Base-by-base conservation (phyloP, 1,140 invertebrate genomes). In the Psilanteris sp. region DNA sequence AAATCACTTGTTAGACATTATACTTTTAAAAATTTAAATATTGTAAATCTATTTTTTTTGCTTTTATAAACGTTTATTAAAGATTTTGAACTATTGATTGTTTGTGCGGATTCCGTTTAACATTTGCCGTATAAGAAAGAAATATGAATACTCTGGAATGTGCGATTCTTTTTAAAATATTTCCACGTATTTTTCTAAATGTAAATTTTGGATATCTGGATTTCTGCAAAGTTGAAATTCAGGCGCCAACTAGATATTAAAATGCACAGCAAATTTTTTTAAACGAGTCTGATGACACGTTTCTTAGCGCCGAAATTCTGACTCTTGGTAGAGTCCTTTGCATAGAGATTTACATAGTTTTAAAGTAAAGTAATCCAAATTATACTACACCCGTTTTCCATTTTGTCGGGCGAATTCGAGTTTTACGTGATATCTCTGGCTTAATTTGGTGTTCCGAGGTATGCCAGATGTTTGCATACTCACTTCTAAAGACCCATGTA, bases 371-470 rank as follows among this genome's bases (percentile, higher is more conserved):
- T 39, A 61, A 48, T 61, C 24, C 32, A 39, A 61, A 61, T 48
- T 48, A 61, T 48, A 48, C 43, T 24, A 32, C 20, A 41, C 44
- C 29, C 10, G 22, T 29, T 29, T 7, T n/a, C 34, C 10, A 41
- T 64, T 66, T 52, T 52, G 61, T 43, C 18, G 46, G 18, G 36
- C 26, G 22, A 22, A 55, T 67, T 54, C n/a, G 50, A 55, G 50
- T 46, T 66, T 66, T 26, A 44, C 44, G 62, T 48, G 62, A 67
- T 67, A 39, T 67, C 22, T 46, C 62, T 27, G 41, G 41, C 50
- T 57, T 55, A 67, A 46, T 55, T 48, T 39, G 31, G 39, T 44
- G 31, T 55, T 55, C 14, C 37, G 27, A 34, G 37, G 13, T n/a
- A 44, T 26, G 31, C 50, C 37, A 68, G 50, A 68, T 68, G 64